Evolutionary conservation across 2,888 invertebrate genomes (phyloP), one percentile per base, ranked within the genome.

Genomic region (Zygothrica quintamaculata): DNA sequence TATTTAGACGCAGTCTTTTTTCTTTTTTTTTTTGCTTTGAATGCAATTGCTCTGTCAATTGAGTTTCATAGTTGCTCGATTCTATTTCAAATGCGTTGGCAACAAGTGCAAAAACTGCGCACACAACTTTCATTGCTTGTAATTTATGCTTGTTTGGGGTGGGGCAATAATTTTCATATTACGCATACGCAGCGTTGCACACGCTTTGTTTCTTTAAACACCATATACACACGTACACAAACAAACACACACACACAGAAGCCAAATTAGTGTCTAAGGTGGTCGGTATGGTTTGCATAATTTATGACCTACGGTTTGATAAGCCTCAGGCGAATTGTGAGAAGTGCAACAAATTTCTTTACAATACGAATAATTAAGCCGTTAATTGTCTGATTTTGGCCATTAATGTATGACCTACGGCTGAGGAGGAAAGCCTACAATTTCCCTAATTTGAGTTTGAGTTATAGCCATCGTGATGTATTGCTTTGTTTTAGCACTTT

Each of bases 61-160:
- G 11, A 26, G 18, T 37, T 40, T 34, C 34, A 46, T 8, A 36
- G 25, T 43, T 40, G 25, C 18, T 22, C 18, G 18, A 5, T 22
- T 22, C 18, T 26, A 39, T 8, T 31, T 34, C 26, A 12, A n/a
- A 33, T 61, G 52, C 42, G 75, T 46, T 78, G 60, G 69, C 65
- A 82, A 79, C 85, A 69, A 72, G 47, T 72, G 61, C 16, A 51
- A 34, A 50, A 62, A 64, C 46, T 77, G 81, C 67, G 78, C 78
- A 79, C 37, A 50, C 9, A 37, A 39, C 26, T 51, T 43, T 36
- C 58, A 64, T 52, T 66, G 52, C 46, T 53, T 42, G 39, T 65
- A 73, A 62, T 74, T 73, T 67, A 84, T 76, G 58, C 65, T 55
- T 43, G 52, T 33, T 12, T 59, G 57, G 31, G 39, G 37, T 25